A percentile compares a stretch with the other conserved stretches of the same genome.
phyloP scores from a whole-genome alignment of 64 coral and sea anemone genomes.

The Orbicella faveolata region DNA sequence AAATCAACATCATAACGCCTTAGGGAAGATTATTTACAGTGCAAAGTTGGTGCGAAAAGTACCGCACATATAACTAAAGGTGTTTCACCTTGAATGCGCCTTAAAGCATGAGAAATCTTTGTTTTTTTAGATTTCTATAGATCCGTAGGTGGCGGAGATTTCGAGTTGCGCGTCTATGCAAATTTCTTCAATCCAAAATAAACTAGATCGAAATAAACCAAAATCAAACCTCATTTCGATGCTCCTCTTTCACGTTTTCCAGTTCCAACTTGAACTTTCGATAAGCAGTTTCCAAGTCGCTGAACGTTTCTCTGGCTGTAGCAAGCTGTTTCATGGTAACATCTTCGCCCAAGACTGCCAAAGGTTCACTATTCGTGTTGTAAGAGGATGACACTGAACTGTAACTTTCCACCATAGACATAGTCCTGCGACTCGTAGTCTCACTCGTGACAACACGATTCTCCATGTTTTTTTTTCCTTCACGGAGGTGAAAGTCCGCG shows the following conservation, averaged over 20 bases:
- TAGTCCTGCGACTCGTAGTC: not conserved
- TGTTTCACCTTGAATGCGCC: not conserved
- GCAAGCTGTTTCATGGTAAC: conserved; percentile 76
- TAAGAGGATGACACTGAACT: conserved; percentile 27
- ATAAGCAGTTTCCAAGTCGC: conserved; percentile 84
- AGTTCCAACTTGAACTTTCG: conserved; percentile 85
- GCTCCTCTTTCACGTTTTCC: conserved; percentile 77
- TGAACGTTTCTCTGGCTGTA: conserved; percentile 77
- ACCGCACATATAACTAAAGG: not conserved
- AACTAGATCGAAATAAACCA: not conserved
- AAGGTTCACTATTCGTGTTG: conserved; percentile 15
- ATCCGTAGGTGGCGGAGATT: conserved; percentile 1
- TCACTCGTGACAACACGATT: conserved; percentile 1
- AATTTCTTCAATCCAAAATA: conserved; percentile 12
- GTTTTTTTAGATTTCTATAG: not conserved
- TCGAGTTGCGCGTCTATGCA: conserved; percentile 22
- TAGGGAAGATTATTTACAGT: not conserved
- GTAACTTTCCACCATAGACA: conserved; percentile 10
- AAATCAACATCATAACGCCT: not conserved
- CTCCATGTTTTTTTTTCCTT: conserved; percentile 18
- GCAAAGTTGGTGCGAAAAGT: not conserved
- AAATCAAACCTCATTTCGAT: conserved; percentile 78
- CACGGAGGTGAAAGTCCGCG: not conserved
- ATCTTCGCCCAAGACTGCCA: conserved; percentile 36
- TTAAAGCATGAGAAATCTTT: not conserved